Base-by-base conservation (phyloP, 2,888 invertebrate species). In the Metacarcinus magister region DNA sequence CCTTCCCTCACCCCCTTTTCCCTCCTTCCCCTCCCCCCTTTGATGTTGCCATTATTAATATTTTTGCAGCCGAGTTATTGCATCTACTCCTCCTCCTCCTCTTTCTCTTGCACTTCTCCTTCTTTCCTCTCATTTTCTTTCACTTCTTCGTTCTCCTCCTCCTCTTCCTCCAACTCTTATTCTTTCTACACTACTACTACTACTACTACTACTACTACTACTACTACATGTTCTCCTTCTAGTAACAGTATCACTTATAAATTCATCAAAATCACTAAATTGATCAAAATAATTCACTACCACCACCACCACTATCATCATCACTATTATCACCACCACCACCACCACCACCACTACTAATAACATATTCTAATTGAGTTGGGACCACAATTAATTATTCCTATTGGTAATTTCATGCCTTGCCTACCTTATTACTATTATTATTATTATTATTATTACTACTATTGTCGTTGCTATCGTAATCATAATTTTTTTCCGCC, bases 301-400 rank as follows among this genome's bases (percentile, higher is more conserved):
- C 75, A 75, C 75, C n/a, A 75, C 75, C 75, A 75, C 75, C 67
- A 67, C 67, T n/a, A 67, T 19, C 67, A 67, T 19, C 67, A 67
- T 19, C 67, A 67, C n/a, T n/a, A 67, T 19, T 8, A 75, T 4
- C n/a, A 75, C 0, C 75, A 75, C 75, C 4, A 75, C 16, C n/a
- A n/a, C 23, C 67, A 67, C 19, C 19, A 67, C 19, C 23, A 67
- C 54, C 67, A n/a, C 67, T n/a, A 19, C 5, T n/a, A 67, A 67
- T 7, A 19, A 67, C 10, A 54, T 48, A 48, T 10, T n/a, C n/a
- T n/a, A n/a, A 10, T 54, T 13, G 54, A 54, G 54, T 10, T 54
- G 8, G 54, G 10, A 54, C 5, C 54, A 16, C 16, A 54, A 54
- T 13, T 54, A 54, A 54, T 54, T 10, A 54, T 54, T 16, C 1